These are phyloP conservation scores for Camelus bactrianus DNA, from an alignment of 2,113 vertebrate genomes.

Conservation along the genomic window DNA sequence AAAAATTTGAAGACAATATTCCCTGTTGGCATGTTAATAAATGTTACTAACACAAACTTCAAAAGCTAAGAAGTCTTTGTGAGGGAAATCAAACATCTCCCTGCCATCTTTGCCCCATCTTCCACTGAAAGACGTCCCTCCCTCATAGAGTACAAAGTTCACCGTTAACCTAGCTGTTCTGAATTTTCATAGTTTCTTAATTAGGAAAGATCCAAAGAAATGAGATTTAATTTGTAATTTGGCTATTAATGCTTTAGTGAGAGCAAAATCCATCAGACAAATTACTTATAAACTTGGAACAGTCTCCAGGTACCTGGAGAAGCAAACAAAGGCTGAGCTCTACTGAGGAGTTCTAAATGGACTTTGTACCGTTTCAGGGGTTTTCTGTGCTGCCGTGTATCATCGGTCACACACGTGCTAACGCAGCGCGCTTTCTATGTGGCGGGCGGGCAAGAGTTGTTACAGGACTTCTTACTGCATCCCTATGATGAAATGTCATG, in stretches of 20 bases:
- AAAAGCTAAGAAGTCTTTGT: not conserved
- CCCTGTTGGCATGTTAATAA: not conserved
- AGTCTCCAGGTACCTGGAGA: not conserved
- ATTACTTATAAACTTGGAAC: not conserved
- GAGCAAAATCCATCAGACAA: not conserved
- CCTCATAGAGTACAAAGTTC: not conserved
- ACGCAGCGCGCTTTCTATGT: fast-evolving
- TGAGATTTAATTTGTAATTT: not conserved
- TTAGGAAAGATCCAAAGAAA: not conserved
- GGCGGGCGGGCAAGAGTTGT: not conserved
- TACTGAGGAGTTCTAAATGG: not conserved
- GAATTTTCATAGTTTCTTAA: not conserved
- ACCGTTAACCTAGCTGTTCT: not conserved
- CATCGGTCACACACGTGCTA: not conserved
- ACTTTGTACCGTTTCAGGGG: not conserved
- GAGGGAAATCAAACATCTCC: not conserved
- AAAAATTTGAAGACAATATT: not conserved
- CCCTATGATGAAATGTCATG: not conserved
- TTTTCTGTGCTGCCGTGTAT: not conserved
- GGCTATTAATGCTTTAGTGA: not conserved
- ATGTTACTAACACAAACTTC: not conserved
- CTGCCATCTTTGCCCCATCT: not conserved
- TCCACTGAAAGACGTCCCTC: not conserved
- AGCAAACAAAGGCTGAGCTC: not conserved
- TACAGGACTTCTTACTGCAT: not conserved